Evolutionary conservation across 1,140 invertebrate genomes (phyloP).

Genomic region (Hyphantria cunea): DNA sequence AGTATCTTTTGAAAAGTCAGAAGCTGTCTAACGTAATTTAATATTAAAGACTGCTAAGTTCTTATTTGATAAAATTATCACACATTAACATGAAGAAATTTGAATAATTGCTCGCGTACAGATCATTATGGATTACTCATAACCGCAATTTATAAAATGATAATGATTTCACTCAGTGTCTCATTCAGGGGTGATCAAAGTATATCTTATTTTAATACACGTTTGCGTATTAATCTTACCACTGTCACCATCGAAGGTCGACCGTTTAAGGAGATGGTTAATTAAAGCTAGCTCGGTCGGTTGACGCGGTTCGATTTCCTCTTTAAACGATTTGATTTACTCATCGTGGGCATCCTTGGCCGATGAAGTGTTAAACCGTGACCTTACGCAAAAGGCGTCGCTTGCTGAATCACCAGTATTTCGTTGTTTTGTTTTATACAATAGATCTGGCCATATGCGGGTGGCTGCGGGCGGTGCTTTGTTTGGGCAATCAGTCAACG

Average conservation of each 20-base stretch:
- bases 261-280: conserved; percentile 54
- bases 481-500: conserved; percentile 60
- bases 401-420: conserved; percentile 58
- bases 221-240: conserved; percentile 53
- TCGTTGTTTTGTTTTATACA: conserved; percentile 42
- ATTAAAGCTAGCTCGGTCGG: conserved; percentile 52
- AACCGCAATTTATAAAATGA: too few species aligned
- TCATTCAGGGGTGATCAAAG: conserved; percentile 8
- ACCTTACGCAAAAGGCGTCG: conserved; percentile 60
- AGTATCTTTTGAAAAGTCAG: not conserved
- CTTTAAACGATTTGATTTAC: conserved; percentile 61
- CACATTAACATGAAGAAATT: too few species aligned
- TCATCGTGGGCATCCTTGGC: conserved; percentile 46
- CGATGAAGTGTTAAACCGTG: conserved; percentile 49
- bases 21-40: too few species aligned
- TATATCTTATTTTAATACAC: conserved; percentile 34
- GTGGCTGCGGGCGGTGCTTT: conserved; percentile 38
- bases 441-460: conserved; percentile 46
- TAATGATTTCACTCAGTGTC: not conserved
- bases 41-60: too few species aligned
- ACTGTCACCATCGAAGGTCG: conserved; percentile 49
- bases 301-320: conserved; percentile 44
- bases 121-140: too few species aligned
- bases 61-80: too few species aligned
- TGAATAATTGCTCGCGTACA: too few species aligned